Conservation (phyloP, 1,140 invertebrate species). For the Drosophila santomea region DNA sequence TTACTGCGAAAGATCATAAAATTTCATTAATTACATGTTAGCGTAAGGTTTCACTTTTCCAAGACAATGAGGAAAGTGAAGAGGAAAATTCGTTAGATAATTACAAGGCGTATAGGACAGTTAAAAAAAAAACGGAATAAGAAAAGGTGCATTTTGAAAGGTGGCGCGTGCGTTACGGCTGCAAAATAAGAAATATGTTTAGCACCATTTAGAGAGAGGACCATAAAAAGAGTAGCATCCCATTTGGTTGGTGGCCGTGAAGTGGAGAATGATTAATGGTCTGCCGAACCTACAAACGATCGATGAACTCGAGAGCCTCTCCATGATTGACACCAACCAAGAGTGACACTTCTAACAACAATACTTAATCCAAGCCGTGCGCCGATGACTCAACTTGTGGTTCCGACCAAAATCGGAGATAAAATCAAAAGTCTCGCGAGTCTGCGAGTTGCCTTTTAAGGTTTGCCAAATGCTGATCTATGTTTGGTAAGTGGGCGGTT, state of each 20-base stretch:
- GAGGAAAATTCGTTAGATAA: constrained; percentile 50
- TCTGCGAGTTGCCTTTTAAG: constrained; percentile 31
- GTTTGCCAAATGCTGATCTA: constrained; percentile 33
- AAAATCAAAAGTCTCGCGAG: constrained; percentile 22
- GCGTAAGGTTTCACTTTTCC: constrained; percentile 34
- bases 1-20: constrained; percentile 42
- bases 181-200: constrained; percentile 31
- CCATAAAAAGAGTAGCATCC: constrained; percentile 59
- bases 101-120: constrained; percentile 39
- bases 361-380: constrained; percentile 21
- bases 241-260: constrained; percentile 54
- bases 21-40: constrained; percentile 70
- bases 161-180: constrained; percentile 36
- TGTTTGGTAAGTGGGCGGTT: constrained; percentile 54
- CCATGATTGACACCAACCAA: constrained; percentile 34
- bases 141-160: constrained; percentile 52
- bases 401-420: constrained; percentile 47
- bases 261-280: constrained; percentile 67
- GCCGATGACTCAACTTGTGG: constrained; percentile 56
- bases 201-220: constrained; percentile 54
- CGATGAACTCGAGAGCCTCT: constrained; percentile 8
- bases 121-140: constrained; percentile 18
- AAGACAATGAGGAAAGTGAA: constrained; percentile 24
- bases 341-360: constrained; percentile 46
- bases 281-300: constrained; percentile 32